Evolutionary conservation across 2,888 invertebrate species (phyloP), one percentile per base, ranked within the genome.

Genomic region (Antheraea assamensis): DNA sequence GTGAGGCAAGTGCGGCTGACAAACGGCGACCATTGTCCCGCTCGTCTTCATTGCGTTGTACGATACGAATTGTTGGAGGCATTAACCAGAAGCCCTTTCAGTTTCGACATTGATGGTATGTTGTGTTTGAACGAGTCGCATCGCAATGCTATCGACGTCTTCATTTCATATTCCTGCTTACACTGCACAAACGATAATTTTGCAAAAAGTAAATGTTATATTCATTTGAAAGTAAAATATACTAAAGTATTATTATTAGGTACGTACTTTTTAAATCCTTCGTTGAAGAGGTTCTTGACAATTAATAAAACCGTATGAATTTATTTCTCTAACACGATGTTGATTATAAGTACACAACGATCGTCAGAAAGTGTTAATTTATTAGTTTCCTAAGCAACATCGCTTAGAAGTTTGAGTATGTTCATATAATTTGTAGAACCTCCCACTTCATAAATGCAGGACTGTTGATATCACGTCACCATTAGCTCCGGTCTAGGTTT

Each of bases 1-100:
- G 52, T 30, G 21, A 58, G 21, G 24, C 58, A 24, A 24, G 58
- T 10, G 24, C 71, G 71, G 10, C 68, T 68, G 68, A 68, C 61
- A 64, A 30, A 30, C 35, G 35, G 35, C 68, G n/a, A 52, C 55
- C 30, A 30, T 52, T 61, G 70, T 70, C 58, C 58, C 70, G 55
- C 8, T 58, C 70, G 61, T 42, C 58, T 58, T 31, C 68, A 10
- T 35, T 35, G 35, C 35, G 68, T 35, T 21, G 19, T 5, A n/a
- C 21, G 68, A 68, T 31, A 31, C 68, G 68, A 68, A 68, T 68
- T 64, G 61, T 30, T 64, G 17, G 27, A 64, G 61, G 61, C 61
- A 64, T 64, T 64, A 64, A 64, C 27, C 61, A 30, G 30, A 30
- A 21, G 27, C 8, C 61, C 17, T 17, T 17, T 64, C 61, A 64